Evolutionary conservation across 64 coral and sea anemone genomes (phyloP).

Genomic region (Porites australiensis): DNA sequence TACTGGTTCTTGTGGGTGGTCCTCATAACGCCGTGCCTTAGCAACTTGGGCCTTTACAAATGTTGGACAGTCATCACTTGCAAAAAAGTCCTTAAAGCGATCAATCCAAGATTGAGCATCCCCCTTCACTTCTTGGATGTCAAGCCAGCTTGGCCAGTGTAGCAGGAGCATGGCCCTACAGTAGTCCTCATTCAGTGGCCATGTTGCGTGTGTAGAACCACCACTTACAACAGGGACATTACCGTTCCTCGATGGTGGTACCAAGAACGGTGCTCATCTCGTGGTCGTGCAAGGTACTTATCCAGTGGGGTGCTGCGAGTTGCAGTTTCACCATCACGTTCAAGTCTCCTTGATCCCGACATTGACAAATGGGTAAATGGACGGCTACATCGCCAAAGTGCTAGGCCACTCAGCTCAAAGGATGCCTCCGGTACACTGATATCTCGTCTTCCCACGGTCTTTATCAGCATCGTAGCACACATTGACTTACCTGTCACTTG

Average conservation of each 20-base stretch:
- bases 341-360: neutral
- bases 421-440: neutral
- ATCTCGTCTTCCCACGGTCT: neutral
- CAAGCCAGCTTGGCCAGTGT: neutral
- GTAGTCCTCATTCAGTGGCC: neutral
- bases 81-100: neutral
- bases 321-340: slow-evolving; percentile 8
- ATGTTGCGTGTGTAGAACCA: slow-evolving; percentile 34
- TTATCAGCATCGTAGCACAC: slow-evolving; percentile 1
- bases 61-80: neutral
- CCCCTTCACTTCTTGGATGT: neutral
- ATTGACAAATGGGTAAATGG: neutral
- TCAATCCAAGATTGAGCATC: neutral
- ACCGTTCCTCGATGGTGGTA: neutral
- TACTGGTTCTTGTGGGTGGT: neutral
- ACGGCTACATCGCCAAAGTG: neutral
- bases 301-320: neutral
- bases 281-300: slow-evolving; percentile 29
- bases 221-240: slow-evolving; percentile 40
- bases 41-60: neutral
- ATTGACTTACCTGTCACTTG: slow-evolving; percentile 1
- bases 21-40: neutral
- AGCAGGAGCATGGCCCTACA: neutral
- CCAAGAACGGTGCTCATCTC: neutral
- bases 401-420: neutral